Conservation (phyloP, 2,113 vertebrate species). For the Myiagra hebetior region DNA sequence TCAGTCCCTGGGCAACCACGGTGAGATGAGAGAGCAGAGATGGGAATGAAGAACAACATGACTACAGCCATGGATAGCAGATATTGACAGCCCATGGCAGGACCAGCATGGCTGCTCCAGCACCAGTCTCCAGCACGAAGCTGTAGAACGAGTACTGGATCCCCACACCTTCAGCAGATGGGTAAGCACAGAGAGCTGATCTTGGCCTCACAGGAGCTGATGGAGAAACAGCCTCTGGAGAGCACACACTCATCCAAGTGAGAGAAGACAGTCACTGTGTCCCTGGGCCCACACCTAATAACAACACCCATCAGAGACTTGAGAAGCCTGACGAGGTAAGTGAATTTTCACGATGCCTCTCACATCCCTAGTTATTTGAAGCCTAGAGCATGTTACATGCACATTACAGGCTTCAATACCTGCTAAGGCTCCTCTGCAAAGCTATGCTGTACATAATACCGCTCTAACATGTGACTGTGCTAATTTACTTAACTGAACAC, state of each 20-base stretch:
- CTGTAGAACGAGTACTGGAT: not conserved
- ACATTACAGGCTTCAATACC: not conserved
- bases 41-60: not conserved
- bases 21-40: not conserved
- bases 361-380: not conserved
- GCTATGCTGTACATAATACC: not conserved
- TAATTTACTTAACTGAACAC: not conserved
- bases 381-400: not conserved
- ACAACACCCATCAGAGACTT: not conserved
- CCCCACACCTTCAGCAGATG: not conserved
- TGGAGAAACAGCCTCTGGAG: not conserved
- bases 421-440: not conserved
- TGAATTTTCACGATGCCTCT: not conserved
- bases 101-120: not conserved
- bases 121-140: not conserved
- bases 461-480: not conserved
- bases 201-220: not conserved
- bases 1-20: not conserved
- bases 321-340: not conserved
- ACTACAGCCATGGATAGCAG: not conserved
- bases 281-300: not conserved
- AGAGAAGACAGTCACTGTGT: not conserved
- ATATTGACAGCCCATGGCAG: not conserved
- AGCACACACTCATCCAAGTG: not conserved
- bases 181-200: not conserved